Evolutionary conservation across 2,797 vertebrate genomes (phyloP).

Genomic region (Acrocephalus scirpaceus): DNA sequence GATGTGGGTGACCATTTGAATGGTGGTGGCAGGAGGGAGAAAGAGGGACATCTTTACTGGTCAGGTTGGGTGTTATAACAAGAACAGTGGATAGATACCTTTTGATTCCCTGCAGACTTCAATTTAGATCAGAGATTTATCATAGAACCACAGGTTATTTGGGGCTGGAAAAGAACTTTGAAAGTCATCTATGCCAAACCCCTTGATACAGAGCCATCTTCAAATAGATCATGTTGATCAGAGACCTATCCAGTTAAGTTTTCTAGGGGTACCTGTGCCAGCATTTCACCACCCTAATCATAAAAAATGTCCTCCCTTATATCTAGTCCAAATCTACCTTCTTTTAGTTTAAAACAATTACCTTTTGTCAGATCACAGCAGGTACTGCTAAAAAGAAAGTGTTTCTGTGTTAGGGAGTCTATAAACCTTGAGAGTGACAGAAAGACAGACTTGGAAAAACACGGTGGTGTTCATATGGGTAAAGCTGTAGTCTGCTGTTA

Average conservation of each 20-base stretch:
- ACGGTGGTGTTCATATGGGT: neutral
- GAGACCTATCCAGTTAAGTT: neutral
- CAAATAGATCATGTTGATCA: neutral
- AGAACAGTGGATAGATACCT: neutral
- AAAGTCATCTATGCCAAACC: neutral
- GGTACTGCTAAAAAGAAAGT: neutral
- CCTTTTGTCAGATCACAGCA: neutral
- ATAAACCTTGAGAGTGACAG: neutral
- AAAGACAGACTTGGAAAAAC: neutral
- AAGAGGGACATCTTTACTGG: neutral
- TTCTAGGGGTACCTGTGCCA: neutral
- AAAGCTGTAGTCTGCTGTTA: neutral
- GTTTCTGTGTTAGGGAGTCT: neutral
- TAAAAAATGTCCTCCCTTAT: neutral
- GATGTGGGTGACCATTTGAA: neutral
- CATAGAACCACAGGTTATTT: neutral
- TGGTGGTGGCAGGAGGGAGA: neutral
- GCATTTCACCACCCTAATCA: neutral
- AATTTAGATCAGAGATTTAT: neutral
- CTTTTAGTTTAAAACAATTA: neutral
- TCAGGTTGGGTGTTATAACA: neutral
- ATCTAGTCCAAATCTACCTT: neutral
- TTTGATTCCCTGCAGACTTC: neutral
- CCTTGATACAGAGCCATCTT: neutral
- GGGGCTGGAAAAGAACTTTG: neutral